Conservation (phyloP, 2,113 vertebrate genomes). For the Lampris incognitus region DNA sequence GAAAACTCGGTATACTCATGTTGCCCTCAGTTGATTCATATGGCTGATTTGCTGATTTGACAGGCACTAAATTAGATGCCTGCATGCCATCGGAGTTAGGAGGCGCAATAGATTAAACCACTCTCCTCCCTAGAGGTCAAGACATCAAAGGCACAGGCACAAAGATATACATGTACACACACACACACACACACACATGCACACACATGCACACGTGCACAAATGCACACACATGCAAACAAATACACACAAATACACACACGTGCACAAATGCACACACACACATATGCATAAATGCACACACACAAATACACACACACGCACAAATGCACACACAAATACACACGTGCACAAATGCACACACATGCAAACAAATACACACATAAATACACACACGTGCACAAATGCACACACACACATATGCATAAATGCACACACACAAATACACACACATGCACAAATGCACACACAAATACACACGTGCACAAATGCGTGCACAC, state of each 20-base stretch:
- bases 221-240: constrained; percentile 4
- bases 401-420: background rate
- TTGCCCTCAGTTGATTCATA: too few species aligned
- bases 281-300: background rate
- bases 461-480: constrained; percentile 2
- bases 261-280: background rate
- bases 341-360: background rate
- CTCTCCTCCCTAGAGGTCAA: background rate
- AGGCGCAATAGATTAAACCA: too few species aligned
- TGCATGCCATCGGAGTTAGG: too few species aligned
- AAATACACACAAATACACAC: background rate
- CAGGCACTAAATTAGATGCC: too few species aligned
- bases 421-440: too few species aligned
- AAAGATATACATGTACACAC: background rate
- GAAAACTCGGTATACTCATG: too few species aligned
- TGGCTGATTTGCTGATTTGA: too few species aligned
- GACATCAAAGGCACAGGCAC: too few species aligned
- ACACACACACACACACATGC: constrained; percentile 7
- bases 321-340: background rate
- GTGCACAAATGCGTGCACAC: too few species aligned
- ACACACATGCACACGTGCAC: background rate
- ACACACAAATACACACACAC: constrained; percentile 3
- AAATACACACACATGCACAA: too few species aligned
- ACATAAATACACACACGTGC: constrained; percentile 1
- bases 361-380: too few species aligned